A percentile compares a stretch with the other conserved stretches of the same genome.
Evolutionary conservation across 2,888 invertebrate species (phyloP).

Genomic region (Dicycla oo): DNA sequence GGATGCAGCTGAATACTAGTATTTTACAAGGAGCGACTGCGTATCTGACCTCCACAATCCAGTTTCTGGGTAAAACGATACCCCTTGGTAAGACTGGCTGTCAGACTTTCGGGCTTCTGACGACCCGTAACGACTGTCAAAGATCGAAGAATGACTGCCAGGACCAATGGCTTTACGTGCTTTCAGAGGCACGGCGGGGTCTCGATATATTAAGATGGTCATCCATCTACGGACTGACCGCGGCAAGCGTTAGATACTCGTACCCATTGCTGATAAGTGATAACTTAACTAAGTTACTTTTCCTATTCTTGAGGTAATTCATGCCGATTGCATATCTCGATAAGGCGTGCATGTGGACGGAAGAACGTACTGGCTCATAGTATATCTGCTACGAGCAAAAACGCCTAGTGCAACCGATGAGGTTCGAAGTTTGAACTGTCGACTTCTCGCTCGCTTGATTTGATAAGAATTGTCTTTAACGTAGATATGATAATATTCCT

Average conservation of each 20-base stretch:
- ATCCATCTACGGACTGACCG: too few relatives aligned
- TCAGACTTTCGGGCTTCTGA: too few relatives aligned
- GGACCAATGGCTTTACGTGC: too few relatives aligned
- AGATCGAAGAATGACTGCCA: too few relatives aligned
- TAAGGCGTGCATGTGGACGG: constrained; percentile 9
- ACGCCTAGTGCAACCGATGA: neutral
- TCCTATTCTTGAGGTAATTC: neutral
- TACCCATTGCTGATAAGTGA: constrained; percentile 3
- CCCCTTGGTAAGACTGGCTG: too few relatives aligned
- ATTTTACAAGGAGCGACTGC: too few relatives aligned
- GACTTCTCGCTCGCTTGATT: neutral
- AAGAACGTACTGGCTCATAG: neutral
- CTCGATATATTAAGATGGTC: too few relatives aligned
- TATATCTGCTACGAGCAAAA: neutral
- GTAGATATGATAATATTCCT: neutral
- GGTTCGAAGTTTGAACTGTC: neutral
- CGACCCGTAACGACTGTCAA: too few relatives aligned
- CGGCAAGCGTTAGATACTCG: neutral
- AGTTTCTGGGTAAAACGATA: too few relatives aligned
- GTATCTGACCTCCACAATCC: too few relatives aligned
- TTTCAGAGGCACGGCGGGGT: too few relatives aligned
- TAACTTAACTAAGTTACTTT: neutral
- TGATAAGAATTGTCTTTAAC: constrained; percentile 7
- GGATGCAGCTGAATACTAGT: too few relatives aligned
- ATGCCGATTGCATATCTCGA: constrained; percentile 1